A percentile compares a stretch with the other conserved stretches of the same genome.
These are phyloP conservation scores for Copsychus sechellarum DNA, from an alignment of 2,113 vertebrate genomes.

Conservation along the genomic window DNA sequence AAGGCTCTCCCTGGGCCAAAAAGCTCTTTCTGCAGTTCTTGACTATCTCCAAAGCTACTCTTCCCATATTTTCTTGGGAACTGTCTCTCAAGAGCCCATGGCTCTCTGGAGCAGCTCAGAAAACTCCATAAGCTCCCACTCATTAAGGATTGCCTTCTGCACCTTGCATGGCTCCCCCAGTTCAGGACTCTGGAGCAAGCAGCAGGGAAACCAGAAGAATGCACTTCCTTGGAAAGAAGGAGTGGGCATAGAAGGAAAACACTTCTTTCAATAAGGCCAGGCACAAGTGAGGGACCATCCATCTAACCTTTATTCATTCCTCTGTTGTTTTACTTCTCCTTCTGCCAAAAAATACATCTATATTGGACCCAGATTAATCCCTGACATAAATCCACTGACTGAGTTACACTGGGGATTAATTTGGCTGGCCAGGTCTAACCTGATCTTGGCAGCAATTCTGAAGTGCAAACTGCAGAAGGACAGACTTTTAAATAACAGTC, in stretches of 20 bases:
- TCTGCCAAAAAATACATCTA: background rate
- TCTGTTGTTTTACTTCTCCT: background rate
- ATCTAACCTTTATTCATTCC: background rate
- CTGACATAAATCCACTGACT: background rate
- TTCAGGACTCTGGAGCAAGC: background rate
- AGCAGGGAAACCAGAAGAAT: background rate
- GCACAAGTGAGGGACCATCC: background rate
- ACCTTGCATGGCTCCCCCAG: background rate
- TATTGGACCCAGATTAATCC: background rate
- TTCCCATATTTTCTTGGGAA: background rate
- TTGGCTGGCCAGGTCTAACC: background rate
- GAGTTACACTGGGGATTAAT: slow-evolving; percentile 5
- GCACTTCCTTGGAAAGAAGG: background rate
- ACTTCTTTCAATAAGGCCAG: background rate
- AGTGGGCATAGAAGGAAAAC: background rate
- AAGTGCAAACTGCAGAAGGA: background rate
- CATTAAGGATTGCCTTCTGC: background rate
- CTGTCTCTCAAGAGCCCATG: background rate
- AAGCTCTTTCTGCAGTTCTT: background rate
- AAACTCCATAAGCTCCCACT: background rate
- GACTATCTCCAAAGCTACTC: background rate
- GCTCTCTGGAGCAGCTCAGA: background rate
- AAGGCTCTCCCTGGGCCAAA: background rate
- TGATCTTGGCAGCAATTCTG: slow-evolving; percentile 13
- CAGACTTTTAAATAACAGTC: background rate